Percentiles rank a stretch among this genome's conserved stretches.
phyloP scores from a whole-genome alignment of 35 echinoderm and acorn worm genomes.

The Apostichopus japonicus region DNA sequence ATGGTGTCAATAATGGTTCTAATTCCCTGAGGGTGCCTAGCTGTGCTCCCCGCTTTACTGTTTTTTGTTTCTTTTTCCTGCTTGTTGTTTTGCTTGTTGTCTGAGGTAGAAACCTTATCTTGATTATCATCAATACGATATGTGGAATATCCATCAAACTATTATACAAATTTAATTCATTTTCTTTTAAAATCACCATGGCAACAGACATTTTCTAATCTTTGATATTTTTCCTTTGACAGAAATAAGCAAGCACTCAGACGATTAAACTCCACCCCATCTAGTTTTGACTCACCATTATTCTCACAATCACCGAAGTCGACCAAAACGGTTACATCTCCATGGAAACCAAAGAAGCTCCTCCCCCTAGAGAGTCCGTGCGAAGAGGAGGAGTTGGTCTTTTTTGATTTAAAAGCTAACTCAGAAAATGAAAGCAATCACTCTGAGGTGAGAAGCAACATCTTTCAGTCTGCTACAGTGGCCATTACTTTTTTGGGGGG shows the following conservation, averaged over 20 bases:
- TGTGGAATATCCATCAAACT: too few species aligned
- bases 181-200: not conserved
- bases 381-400: not conserved
- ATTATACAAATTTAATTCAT: too few species aligned
- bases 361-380: not conserved
- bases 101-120: too few species aligned
- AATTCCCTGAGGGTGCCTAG: too few species aligned
- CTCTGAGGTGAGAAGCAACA: not conserved
- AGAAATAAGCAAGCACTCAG: not conserved
- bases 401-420: not conserved
- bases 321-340: not conserved
- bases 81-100: too few species aligned
- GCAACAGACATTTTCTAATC: not conserved
- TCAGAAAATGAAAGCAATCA: not conserved
- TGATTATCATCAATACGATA: too few species aligned
- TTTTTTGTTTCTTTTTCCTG: too few species aligned
- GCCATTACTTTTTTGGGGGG: too few species aligned
- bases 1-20: too few species aligned
- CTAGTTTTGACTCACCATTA: not conserved
- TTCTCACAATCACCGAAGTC: not conserved
- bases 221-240: not conserved
- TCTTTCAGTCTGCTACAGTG: too few species aligned
- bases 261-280: constrained; percentile 5
- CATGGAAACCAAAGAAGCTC: not conserved
- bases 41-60: too few species aligned